A percentile compares a stretch with the other conserved stretches of the same genome.
These are phyloP conservation scores for Drosophila triauraria DNA, from an alignment of 1,140 invertebrate species.

Conservation along the genomic window DNA sequence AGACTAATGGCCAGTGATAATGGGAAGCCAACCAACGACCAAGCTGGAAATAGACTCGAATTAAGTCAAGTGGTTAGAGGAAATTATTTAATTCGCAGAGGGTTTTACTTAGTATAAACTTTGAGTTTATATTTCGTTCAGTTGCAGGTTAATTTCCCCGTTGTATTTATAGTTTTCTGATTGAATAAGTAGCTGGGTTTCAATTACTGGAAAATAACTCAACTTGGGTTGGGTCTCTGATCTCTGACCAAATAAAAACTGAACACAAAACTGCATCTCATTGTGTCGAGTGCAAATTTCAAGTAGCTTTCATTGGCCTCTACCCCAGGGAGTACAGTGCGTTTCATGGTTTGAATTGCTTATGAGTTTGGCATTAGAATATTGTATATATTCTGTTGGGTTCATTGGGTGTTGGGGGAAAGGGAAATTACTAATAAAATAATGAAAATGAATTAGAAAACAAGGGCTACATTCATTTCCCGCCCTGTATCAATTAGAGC, in stretches of 20 bases:
- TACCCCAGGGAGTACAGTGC: neutral
- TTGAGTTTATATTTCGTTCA: neutral
- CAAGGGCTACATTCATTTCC: neutral
- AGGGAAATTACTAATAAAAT: neutral
- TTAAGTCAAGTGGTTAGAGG: constrained; percentile 6
- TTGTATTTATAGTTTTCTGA: neutral
- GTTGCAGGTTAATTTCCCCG: neutral
- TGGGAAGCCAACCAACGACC: neutral
- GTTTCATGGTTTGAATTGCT: neutral
- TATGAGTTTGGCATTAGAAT: neutral
- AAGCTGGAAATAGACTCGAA: constrained; percentile 7
- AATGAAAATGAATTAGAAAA: neutral
- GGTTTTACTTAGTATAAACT: neutral
- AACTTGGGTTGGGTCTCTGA: neutral
- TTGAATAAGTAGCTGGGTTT: neutral
- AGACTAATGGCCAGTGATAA: constrained; percentile 10
- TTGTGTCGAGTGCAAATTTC: constrained; percentile 14
- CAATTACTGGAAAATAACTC: neutral
- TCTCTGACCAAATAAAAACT: neutral
- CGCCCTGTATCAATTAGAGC: constrained; percentile 31
- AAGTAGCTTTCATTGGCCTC: constrained; percentile 14
- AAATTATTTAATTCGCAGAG: neutral
- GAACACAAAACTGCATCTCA: constrained; percentile 9
- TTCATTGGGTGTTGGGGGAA: neutral
- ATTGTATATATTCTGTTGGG: neutral